A percentile compares a stretch with the other conserved stretches of the same genome.
Evolutionary conservation across 1,140 invertebrate genomes (phyloP).

Genomic region (Nasonia longicornis): DNA sequence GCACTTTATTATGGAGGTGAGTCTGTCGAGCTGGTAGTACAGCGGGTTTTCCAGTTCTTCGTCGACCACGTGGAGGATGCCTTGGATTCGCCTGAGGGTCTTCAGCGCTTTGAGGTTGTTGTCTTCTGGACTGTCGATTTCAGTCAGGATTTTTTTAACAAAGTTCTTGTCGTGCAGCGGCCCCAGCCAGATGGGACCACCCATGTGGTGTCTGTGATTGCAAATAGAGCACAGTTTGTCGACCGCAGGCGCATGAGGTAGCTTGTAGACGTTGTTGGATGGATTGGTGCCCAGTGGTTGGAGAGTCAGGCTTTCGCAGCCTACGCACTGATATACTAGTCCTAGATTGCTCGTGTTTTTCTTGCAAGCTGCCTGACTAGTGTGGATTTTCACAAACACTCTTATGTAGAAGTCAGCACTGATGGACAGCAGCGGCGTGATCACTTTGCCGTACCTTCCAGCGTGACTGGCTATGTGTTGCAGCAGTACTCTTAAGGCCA

Average conservation of each 20-base stretch:
- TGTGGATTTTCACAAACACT: conserved; percentile 89
- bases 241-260: conserved; percentile 78
- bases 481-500: conserved; percentile 93
- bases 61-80: conserved; percentile 77
- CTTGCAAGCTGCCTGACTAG: conserved; percentile 87
- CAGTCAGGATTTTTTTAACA: conserved; percentile 71
- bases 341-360: conserved; percentile 85
- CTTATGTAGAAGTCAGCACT: conserved; percentile 98
- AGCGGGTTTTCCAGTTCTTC: conserved; percentile 92
- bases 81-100: conserved; percentile 83
- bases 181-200: conserved; percentile 94
- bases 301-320: conserved; percentile 83
- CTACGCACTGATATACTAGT: conserved; percentile 88
- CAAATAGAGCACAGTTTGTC: conserved; percentile 82
- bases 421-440: conserved; percentile 89
- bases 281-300: conserved; percentile 82
- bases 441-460: conserved; percentile 92
- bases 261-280: conserved; percentile 70
- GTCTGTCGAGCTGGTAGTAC: conserved; percentile 82
- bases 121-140: conserved; percentile 55
- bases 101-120: conserved; percentile 62
- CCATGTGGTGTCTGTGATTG: conserved; percentile 80
- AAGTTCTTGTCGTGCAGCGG: conserved; percentile 86
- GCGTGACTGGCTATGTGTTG: conserved; percentile 92
- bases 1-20: conserved; percentile 66